Conservation (phyloP, 2,888 invertebrate genomes). For the Chaetoderma sp. region DNA sequence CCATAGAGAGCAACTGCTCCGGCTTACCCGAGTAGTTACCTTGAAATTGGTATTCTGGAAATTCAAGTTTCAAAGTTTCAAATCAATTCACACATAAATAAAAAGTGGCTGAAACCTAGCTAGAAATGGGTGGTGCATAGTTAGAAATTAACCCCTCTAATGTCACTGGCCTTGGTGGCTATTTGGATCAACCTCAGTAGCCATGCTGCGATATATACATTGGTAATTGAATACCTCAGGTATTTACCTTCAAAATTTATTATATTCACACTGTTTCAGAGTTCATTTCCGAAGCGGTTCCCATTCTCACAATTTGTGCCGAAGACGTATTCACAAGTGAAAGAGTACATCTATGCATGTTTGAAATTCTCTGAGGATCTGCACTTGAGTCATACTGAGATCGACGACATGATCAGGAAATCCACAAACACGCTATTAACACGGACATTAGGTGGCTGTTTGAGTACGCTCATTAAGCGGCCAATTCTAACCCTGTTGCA, state of each 20-base stretch:
- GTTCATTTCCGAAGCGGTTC: slow-evolving; percentile 78
- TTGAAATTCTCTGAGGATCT: slow-evolving; percentile 81
- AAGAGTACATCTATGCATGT: slow-evolving; percentile 97
- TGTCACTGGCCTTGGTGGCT: too few relatives aligned
- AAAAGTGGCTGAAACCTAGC: too few relatives aligned
- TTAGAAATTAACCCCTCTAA: too few relatives aligned
- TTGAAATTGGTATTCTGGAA: too few relatives aligned
- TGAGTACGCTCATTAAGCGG: slow-evolving; percentile 89
- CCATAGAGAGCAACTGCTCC: too few relatives aligned
- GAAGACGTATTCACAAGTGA: slow-evolving; percentile 95
- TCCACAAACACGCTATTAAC: slow-evolving; percentile 89
- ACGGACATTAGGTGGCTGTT: slow-evolving; percentile 91
- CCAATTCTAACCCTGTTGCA: slow-evolving; percentile 86
- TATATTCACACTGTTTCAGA: slow-evolving; percentile 45
- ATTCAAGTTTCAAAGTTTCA: too few relatives aligned
- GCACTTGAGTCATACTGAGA: slow-evolving; percentile 78
- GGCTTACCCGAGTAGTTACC: too few relatives aligned
- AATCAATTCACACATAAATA: too few relatives aligned
- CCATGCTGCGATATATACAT: too few relatives aligned
- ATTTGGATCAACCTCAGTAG: too few relatives aligned
- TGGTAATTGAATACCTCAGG: too few relatives aligned
- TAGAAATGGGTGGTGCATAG: too few relatives aligned
- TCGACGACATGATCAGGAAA: slow-evolving; percentile 89
- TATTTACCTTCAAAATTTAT: background rate
- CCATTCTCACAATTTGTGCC: slow-evolving; percentile 98